Evolutionary conservation across 2,797 vertebrate species (phyloP).

Genomic region (Poeciliopsis turneri): DNA sequence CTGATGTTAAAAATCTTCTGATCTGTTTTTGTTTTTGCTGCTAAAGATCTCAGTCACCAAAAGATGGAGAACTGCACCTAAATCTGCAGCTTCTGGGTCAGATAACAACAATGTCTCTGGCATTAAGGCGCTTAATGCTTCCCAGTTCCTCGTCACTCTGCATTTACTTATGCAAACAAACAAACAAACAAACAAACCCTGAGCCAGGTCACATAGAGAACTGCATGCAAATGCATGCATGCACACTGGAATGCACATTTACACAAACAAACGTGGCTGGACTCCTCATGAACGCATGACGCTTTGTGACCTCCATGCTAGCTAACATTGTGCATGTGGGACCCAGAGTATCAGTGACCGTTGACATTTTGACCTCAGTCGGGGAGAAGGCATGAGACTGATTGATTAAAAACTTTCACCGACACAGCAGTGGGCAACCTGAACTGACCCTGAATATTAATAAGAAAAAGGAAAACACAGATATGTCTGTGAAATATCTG

Average conservation of each 20-base stretch:
- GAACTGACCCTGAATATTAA: neutral
- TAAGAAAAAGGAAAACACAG: conserved; percentile 18
- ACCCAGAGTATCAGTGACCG: conserved; percentile 34
- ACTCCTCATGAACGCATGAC: conserved; percentile 15
- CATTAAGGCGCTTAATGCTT: neutral
- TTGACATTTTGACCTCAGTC: conserved; percentile 39
- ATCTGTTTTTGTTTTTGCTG: neutral
- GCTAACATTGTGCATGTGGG: conserved; percentile 3
- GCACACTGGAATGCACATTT: neutral
- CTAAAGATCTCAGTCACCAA: neutral
- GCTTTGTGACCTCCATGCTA: conserved; percentile 25
- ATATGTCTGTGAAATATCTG: conserved; percentile 35
- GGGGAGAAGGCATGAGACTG: neutral
- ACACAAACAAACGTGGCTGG: conserved; percentile 3
- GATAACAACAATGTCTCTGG: conserved; percentile 5
- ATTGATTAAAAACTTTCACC: conserved; percentile 34
- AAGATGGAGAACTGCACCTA: neutral
- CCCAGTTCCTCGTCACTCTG: neutral
- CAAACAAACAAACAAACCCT: neutral
- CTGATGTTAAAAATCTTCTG: neutral
- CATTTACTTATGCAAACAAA: neutral
- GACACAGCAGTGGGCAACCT: conserved; percentile 4
- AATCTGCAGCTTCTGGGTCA: neutral
- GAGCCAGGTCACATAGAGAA: conserved; percentile 1
- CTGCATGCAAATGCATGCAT: conserved; percentile 11